These are phyloP conservation scores for Tiphia femorata DNA, from an alignment of 2,888 invertebrate species.

Conservation along the genomic window DNA sequence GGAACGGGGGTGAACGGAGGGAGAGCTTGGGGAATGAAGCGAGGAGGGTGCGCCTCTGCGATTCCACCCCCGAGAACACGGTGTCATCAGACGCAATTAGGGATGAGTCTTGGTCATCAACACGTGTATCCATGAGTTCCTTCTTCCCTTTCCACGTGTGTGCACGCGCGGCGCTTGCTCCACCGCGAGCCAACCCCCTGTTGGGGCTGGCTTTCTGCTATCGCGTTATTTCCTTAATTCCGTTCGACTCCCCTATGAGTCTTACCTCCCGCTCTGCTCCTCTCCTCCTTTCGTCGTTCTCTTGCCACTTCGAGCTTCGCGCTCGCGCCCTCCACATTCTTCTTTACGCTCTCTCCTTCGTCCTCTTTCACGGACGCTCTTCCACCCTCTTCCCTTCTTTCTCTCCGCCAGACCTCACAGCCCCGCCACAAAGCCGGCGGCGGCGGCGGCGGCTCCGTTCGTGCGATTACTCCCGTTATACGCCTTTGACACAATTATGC, in stretches of 20 bases:
- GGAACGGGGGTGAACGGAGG: not conserved
- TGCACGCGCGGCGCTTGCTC: not conserved
- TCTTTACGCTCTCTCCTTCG: not conserved
- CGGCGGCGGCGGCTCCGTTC: slow-evolving; percentile 21
- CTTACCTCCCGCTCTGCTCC: slow-evolving; percentile 5
- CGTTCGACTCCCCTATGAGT: slow-evolving; percentile 38
- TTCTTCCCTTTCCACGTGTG: slow-evolving; percentile 13
- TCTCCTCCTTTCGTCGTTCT: slow-evolving; percentile 6
- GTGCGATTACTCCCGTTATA: slow-evolving; percentile 54
- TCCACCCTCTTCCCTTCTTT: slow-evolving; percentile 1
- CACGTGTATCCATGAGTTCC: slow-evolving; percentile 35
- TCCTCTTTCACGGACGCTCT: not conserved
- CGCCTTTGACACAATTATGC: slow-evolving; percentile 56
- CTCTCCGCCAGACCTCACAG: slow-evolving; percentile 9
- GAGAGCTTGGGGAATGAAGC: slow-evolving; percentile 6
- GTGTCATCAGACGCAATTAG: slow-evolving; percentile 64
- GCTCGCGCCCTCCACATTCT: too few relatives aligned
- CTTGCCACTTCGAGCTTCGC: too few relatives aligned
- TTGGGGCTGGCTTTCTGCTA: slow-evolving; percentile 25
- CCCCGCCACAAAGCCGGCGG: slow-evolving; percentile 25
- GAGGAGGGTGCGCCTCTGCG: slow-evolving; percentile 32
- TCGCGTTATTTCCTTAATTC: slow-evolving; percentile 51
- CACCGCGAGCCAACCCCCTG: slow-evolving; percentile 14
- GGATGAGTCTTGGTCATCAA: slow-evolving; percentile 57
- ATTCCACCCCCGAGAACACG: slow-evolving; percentile 51